phyloP scores from a whole-genome alignment of 2,113 vertebrate genomes.

The Ariopsis seemanni region DNA sequence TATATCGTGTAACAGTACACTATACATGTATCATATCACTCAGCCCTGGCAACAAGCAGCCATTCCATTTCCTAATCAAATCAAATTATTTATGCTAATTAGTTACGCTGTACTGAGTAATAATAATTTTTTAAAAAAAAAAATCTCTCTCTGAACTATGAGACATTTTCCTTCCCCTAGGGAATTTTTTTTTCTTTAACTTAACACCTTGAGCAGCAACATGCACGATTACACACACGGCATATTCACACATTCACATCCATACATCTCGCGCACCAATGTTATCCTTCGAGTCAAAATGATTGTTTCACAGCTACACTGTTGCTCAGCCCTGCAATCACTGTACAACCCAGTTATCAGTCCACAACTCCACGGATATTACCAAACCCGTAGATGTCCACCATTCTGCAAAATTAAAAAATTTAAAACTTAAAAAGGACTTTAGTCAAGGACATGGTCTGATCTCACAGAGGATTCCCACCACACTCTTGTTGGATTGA shows the following conservation, averaged over 20 bases:
- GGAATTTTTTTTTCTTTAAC: background rate
- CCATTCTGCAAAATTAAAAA: too few species aligned
- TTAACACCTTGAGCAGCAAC: background rate
- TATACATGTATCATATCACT: background rate
- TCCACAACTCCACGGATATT: too few species aligned
- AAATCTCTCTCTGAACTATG: too few species aligned
- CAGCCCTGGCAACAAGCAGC: background rate
- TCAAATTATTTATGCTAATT: too few species aligned
- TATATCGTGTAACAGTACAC: too few species aligned
- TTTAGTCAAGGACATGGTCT: background rate
- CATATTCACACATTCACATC: too few species aligned
- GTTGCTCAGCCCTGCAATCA: background rate
- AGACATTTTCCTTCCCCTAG: too few species aligned
- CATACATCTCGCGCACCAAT: background rate
- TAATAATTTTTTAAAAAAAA: too few species aligned
- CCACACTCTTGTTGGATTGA: background rate
- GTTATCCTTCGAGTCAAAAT: background rate
- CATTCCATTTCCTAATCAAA: background rate
- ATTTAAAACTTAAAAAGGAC: background rate
- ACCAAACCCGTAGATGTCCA: too few species aligned
- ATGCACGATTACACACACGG: too few species aligned
- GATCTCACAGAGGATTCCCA: background rate
- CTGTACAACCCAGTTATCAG: background rate
- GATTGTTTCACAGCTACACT: background rate
- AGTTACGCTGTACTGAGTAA: too few species aligned